Evolutionary conservation across 64 coral and sea anemone genomes (phyloP), one percentile per base, ranked within the genome.

Genomic region (Hydrozoanthus tunicans): DNA sequence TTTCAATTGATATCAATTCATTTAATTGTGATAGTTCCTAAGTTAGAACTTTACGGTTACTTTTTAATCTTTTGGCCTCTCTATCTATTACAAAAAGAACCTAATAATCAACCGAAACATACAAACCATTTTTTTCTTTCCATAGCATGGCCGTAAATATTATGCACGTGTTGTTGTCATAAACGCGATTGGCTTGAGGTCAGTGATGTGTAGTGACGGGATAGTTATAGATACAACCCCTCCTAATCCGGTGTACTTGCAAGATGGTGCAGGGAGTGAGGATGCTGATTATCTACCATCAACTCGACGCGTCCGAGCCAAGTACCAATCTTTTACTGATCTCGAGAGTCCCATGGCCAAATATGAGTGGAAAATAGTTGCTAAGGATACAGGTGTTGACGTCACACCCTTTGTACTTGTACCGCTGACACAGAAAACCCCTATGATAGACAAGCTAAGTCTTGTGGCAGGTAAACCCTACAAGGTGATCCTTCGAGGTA

Each of bases 121-220:
- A 43, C 32, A 43, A 43, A 43, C 32, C 32, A 0, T 43, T 43
- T 43, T 43, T 43, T 1, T 43, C 32, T 43, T 43, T 1, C 32
- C 32, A 43, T 43, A 56, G 62, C 93, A 95, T 68, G 86, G 89
- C 11, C 58, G 82, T 7, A 95, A 73, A 6, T 98, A 98, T 60
- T 98, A 95, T 23, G 93, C 93, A 56, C 86, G 96, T 6, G 70
- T 98, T 62, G 58, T 81, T 9, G 68, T 60, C 27, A 86, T 75
- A 0, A 93, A 95, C 56, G 26, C 14, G 4, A 5, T 93, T 69
- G 93, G 93, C 23, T 20, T 98, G 13, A 80, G 81, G 7, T 81
- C 86, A 10, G 62, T 98, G 1, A 94, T 86, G 59, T 98, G 96
- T n/a, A 98, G 96, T 73, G 82, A 98, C 95, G 96, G 96, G 11